Conservation (phyloP, 2,888 invertebrate species). For the Agrochola lota region DNA sequence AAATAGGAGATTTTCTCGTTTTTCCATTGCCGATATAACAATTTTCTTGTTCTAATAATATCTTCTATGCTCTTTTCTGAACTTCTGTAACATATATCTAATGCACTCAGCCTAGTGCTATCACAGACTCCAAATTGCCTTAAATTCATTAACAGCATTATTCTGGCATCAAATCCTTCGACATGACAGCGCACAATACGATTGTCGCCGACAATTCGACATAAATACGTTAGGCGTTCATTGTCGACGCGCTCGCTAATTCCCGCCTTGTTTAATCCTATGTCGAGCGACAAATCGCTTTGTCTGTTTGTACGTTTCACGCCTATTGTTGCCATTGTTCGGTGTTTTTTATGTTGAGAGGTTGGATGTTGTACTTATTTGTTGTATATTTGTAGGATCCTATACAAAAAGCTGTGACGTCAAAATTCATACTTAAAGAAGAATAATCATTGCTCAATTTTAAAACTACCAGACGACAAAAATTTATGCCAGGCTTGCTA, state of each 20-base stretch:
- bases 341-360: constrained; percentile 3
- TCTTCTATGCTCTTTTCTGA: background rate
- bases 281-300: constrained; percentile 70
- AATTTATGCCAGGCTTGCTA: too few relatives aligned
- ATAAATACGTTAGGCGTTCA: constrained; percentile 80
- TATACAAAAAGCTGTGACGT: too few relatives aligned
- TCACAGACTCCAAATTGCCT: constrained; percentile 6
- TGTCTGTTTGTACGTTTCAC: constrained; percentile 56
- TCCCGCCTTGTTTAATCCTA: constrained; percentile 73
- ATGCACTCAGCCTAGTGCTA: background rate
- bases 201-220: constrained; percentile 66
- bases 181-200: constrained; percentile 57
- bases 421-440: too few relatives aligned
- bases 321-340: constrained; percentile 17
- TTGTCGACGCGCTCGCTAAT: constrained; percentile 79
- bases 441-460: too few relatives aligned
- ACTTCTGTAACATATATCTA: background rate
- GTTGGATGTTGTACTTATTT: background rate
- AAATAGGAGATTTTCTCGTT: background rate
- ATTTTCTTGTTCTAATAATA: background rate
- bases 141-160: constrained; percentile 21
- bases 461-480: too few relatives aligned
- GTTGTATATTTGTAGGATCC: background rate
- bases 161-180: constrained; percentile 51
- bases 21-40: background rate